Percentiles rank a stretch among this genome's conserved stretches.
phyloP scores from a whole-genome alignment of 53 echinoderm and acorn worm genomes.

The Patiria pectinifera region DNA sequence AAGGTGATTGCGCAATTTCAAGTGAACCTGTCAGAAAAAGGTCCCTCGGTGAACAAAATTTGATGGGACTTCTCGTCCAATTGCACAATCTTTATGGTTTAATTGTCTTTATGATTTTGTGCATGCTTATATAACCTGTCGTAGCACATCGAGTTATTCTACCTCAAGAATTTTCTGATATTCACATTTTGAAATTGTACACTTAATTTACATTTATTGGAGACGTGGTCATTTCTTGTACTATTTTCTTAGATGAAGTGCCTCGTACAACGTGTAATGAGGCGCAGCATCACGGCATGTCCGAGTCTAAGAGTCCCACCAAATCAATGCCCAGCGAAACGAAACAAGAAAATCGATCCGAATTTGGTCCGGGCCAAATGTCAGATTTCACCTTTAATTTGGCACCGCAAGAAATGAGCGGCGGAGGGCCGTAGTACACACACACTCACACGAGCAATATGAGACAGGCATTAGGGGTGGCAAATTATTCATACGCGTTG shows the following conservation, averaged over 20 bases:
- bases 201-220: background rate
- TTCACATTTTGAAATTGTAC: background rate
- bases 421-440: background rate
- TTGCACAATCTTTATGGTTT: background rate
- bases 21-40: background rate
- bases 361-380: conserved; percentile 62
- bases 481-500: conserved; percentile 46
- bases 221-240: background rate
- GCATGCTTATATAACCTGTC: background rate
- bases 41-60: background rate
- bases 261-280: conserved; percentile 13
- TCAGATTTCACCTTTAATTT: conserved; percentile 64
- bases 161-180: background rate
- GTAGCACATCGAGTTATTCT: background rate
- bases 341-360: conserved; percentile 60
- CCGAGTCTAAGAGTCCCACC: conserved; percentile 8
- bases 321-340: conserved; percentile 47
- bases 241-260: background rate
- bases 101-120: background rate
- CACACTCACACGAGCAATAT: conserved; percentile 1
- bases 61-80: background rate
- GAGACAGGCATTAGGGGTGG: conserved; percentile 7
- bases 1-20: background rate
- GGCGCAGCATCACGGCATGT: conserved; percentile 1
- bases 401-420: conserved; percentile 17